Evolutionary conservation across 37 sponge, comb jelly and placozoan genomes (phyloP).

Genomic region (Hexactinellida sp.): DNA sequence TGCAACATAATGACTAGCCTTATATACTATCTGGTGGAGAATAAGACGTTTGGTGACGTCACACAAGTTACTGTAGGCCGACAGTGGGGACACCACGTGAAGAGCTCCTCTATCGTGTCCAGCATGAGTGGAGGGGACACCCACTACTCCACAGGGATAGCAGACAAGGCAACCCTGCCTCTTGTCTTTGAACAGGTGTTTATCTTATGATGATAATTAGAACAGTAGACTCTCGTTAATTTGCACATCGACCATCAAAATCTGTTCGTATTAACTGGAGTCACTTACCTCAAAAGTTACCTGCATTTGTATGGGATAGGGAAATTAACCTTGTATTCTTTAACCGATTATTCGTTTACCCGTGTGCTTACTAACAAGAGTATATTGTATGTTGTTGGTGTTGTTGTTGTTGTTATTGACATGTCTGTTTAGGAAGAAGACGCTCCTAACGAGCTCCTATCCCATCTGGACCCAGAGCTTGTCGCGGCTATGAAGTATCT

Average conservation of each 20-base stretch:
- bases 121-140: neutral
- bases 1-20: neutral
- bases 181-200: conserved; percentile 1
- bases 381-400: neutral
- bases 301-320: too few relatives aligned
- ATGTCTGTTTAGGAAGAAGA: neutral
- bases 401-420: neutral
- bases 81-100: conserved; percentile 2
- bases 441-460: neutral
- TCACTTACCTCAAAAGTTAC: too few relatives aligned
- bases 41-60: neutral
- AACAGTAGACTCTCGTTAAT: too few relatives aligned
- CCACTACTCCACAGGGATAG: neutral
- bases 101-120: neutral
- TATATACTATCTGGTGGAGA: neutral
- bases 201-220: too few relatives aligned
- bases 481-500: neutral
- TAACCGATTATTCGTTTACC: too few relatives aligned
- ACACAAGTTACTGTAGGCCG: neutral
- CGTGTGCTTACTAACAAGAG: too few relatives aligned
- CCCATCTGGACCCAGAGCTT: neutral
- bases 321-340: too few relatives aligned
- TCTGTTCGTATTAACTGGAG: too few relatives aligned
- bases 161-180: neutral
- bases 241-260: too few relatives aligned